Percentiles rank a stretch among this genome's conserved stretches.
phyloP scores from a whole-genome alignment of 2,797 vertebrate genomes.

The Rousettus madagascariensis region DNA sequence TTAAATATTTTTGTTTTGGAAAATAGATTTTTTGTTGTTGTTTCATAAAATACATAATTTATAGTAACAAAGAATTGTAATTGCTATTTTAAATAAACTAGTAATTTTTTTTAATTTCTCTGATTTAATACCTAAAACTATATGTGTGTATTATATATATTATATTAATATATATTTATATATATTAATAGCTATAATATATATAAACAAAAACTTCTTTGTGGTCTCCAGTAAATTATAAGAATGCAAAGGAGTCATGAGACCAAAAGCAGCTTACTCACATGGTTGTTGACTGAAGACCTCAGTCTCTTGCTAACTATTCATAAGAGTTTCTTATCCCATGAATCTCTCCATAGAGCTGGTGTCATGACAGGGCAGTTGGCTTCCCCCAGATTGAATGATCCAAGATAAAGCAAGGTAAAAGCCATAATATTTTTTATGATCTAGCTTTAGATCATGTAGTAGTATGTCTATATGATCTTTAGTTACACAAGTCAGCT shows the following conservation, averaged over 20 bases:
- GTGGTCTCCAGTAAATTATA: background rate
- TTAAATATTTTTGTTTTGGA: no score
- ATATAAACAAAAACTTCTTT: background rate
- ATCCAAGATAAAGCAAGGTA: background rate
- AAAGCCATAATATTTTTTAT: background rate
- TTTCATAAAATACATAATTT: no score
- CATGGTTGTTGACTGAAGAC: background rate
- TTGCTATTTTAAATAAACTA: no score
- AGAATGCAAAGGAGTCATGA: background rate
- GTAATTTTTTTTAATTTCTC: no score
- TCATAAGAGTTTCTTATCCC: background rate
- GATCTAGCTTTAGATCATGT: background rate
- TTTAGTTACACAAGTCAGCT: background rate
- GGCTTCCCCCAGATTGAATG: background rate
- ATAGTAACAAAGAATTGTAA: no score
- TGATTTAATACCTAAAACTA: background rate
- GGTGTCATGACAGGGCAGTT: background rate
- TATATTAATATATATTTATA: background rate
- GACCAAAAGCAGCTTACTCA: background rate
- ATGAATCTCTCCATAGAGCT: background rate
- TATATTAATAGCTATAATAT: background rate
- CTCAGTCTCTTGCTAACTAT: no score
- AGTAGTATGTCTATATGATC: background rate
- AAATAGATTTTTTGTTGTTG: no score
- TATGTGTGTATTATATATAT: background rate